Evolutionary conservation across 2,888 invertebrate species (phyloP).

Genomic region (Diarsia dahlii): DNA sequence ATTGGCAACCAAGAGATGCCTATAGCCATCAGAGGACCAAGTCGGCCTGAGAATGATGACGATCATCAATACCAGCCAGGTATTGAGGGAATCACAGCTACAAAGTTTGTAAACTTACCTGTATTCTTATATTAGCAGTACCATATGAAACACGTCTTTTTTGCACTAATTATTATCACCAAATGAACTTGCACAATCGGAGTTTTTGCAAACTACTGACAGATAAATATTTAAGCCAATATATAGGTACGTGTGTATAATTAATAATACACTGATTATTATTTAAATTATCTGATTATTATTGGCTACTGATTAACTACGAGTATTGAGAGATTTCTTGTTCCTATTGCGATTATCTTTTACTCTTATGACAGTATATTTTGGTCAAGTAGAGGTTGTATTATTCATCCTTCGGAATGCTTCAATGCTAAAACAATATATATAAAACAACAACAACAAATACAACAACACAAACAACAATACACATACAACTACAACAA

Average conservation of each 20-base stretch:
- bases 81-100: neutral
- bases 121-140: slow-evolving; percentile 41
- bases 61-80: neutral
- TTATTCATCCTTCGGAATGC: neutral
- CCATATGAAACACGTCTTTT: slow-evolving; percentile 73
- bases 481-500: too few species aligned
- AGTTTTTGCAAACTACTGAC: slow-evolving; percentile 36
- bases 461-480: too few species aligned
- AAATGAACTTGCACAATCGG: slow-evolving; percentile 67
- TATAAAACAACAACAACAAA: too few species aligned
- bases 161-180: slow-evolving; percentile 69
- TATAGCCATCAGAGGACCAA: neutral
- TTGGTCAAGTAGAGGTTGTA: slow-evolving; percentile 9
- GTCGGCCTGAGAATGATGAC: neutral
- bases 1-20: neutral
- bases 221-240: slow-evolving; percentile 44
- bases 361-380: too few species aligned
- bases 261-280: slow-evolving; percentile 56
- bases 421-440: too few species aligned
- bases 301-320: slow-evolving; percentile 36
- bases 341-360: slow-evolving; percentile 20
- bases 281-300: slow-evolving; percentile 58
- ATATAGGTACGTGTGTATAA: slow-evolving; percentile 31
- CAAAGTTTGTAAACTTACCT: slow-evolving; percentile 35
- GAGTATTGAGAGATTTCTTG: slow-evolving; percentile 5